Evolutionary conservation across 2,113 vertebrate species (phyloP).

Genomic region (Cyphomyrus discorhynchus): DNA sequence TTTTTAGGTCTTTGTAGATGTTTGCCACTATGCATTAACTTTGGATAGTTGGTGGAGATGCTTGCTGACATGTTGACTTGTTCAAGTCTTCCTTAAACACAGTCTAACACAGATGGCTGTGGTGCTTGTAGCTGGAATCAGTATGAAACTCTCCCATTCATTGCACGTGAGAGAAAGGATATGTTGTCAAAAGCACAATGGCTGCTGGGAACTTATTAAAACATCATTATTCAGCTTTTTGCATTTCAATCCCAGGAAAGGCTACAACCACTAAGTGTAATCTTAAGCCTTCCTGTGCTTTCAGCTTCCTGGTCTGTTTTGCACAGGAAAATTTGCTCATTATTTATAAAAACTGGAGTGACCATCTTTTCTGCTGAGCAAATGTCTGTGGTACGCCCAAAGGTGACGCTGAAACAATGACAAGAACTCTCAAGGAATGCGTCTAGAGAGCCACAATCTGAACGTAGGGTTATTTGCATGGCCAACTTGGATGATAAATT

Average conservation of each 20-base stretch:
- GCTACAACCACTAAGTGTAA: background rate
- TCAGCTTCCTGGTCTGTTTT: background rate
- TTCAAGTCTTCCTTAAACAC: background rate
- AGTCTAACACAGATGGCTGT: background rate
- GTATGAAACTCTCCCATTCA: background rate
- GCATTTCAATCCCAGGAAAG: slow-evolving; percentile 11
- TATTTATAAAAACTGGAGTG: background rate
- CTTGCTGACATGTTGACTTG: background rate
- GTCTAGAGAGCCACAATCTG: background rate
- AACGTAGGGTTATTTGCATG: slow-evolving; percentile 14
- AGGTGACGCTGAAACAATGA: background rate
- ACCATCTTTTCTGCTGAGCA: background rate
- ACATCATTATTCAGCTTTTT: background rate
- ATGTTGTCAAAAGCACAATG: background rate
- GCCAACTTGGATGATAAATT: slow-evolving; percentile 47
- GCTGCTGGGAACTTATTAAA: background rate
- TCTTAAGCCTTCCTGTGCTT: slow-evolving; percentile 5
- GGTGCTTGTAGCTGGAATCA: background rate
- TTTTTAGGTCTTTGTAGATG: background rate
- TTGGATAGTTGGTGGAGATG: background rate
- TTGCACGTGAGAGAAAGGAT: background rate
- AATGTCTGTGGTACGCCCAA: background rate
- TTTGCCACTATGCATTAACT: background rate
- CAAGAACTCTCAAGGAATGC: background rate
- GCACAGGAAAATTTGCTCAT: background rate